These are phyloP conservation scores for Meganola albula DNA, from an alignment of 2,888 invertebrate genomes.

Conservation along the genomic window DNA sequence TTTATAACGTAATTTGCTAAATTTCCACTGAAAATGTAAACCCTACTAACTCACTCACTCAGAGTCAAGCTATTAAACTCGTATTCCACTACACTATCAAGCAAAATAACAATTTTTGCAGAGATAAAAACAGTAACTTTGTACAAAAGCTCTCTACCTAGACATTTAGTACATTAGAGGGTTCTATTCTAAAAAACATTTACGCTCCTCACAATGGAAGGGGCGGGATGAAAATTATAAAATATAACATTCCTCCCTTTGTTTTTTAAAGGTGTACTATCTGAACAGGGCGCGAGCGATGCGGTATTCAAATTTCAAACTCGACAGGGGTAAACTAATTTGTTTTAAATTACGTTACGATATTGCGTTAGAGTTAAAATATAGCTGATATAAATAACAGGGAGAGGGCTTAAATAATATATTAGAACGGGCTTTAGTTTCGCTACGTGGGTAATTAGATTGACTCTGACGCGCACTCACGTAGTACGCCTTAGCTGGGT, in stretches of 20 bases:
- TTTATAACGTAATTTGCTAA: no score
- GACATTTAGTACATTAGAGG: constrained; percentile 57
- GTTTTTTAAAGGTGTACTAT: constrained; percentile 61
- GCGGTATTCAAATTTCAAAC: constrained; percentile 68
- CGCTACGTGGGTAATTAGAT: constrained; percentile 46
- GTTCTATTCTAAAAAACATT: constrained; percentile 58
- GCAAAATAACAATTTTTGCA: constrained; percentile 45
- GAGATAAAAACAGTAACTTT: constrained; percentile 55
- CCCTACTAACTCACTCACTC: no score
- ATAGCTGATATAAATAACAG: constrained; percentile 62
- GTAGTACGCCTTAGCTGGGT: no score
- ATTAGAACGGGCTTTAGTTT: constrained; percentile 46
- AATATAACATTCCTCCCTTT: constrained; percentile 66
- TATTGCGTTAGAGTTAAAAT: constrained; percentile 71
- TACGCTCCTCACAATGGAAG: constrained; percentile 38
- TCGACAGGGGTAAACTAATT: constrained; percentile 72
- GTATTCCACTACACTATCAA: constrained; percentile 46
- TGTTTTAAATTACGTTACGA: constrained; percentile 77
- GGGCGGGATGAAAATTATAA: constrained; percentile 58
- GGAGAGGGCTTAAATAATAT: constrained; percentile 64
- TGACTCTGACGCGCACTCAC: constrained; percentile 41
- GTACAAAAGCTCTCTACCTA: constrained; percentile 52
- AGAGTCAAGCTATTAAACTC: constrained; percentile 24
- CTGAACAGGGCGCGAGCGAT: constrained; percentile 61
- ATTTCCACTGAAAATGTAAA: no score